These are phyloP conservation scores for Aleiodes sp. DNA, from an alignment of 1,140 invertebrate genomes.

Conservation along the genomic window DNA sequence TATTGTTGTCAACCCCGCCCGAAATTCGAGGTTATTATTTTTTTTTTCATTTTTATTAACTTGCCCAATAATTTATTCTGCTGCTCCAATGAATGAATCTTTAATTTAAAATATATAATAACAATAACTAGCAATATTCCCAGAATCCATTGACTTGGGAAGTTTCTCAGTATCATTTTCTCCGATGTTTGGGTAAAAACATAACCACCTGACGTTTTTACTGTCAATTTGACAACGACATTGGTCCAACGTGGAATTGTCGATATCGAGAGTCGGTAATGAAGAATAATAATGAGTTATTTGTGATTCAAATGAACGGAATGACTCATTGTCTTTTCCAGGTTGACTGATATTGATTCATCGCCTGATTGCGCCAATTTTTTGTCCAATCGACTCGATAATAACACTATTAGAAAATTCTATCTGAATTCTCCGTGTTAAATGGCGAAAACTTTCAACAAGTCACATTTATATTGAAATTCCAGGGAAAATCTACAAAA, in stretches of 20 bases:
- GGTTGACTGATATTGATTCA: too few species aligned
- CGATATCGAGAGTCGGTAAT: too few species aligned
- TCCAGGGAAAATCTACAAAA: too few species aligned
- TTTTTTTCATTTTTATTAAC: conserved; percentile 34
- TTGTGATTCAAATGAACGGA: too few species aligned
- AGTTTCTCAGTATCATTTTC: conserved; percentile 58
- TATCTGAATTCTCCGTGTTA: too few species aligned
- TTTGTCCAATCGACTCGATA: too few species aligned
- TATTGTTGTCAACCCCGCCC: conserved; percentile 35
- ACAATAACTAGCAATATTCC: conserved; percentile 48
- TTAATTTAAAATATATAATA: conserved; percentile 53
- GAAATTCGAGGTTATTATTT: conserved; percentile 17
- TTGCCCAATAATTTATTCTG: conserved; percentile 52
- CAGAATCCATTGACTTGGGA: conserved; percentile 55
- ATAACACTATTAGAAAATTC: too few species aligned
- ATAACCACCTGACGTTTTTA: conserved; percentile 34
- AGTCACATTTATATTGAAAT: too few species aligned
- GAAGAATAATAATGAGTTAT: too few species aligned
- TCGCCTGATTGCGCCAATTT: too few species aligned
- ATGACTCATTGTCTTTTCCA: too few species aligned
- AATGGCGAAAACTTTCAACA: too few species aligned
- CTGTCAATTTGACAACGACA: neutral
- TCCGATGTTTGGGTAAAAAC: conserved; percentile 30
- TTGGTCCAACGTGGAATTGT: neutral
- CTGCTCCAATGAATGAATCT: conserved; percentile 51